Percentiles rank a stretch among this genome's conserved stretches.
phyloP scores from a whole-genome alignment of 2,888 invertebrate genomes.

The Andrena bicolor region DNA sequence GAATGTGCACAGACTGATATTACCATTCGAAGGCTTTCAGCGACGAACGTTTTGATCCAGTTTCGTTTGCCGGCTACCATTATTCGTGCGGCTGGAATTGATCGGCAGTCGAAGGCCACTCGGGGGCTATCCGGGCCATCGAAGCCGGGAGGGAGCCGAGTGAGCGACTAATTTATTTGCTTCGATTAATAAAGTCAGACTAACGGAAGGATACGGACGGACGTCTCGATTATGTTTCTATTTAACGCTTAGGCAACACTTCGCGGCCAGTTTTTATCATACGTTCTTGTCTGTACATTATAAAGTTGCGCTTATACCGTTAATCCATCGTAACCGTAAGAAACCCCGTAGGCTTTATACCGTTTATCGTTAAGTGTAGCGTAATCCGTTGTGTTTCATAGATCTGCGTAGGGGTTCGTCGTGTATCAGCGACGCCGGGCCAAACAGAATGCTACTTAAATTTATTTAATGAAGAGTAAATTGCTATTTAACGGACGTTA shows the following conservation, averaged over 20 bases:
- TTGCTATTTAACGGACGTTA: slow-evolving; percentile 46
- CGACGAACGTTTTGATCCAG: neutral
- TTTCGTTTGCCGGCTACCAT: slow-evolving; percentile 12
- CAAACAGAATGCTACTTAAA: slow-evolving; percentile 50
- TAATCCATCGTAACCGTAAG: slow-evolving; percentile 35
- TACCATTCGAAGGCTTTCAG: slow-evolving; percentile 29
- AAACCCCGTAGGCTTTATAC: slow-evolving; percentile 23
- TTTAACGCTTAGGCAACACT: slow-evolving; percentile 40
- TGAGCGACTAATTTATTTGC: neutral
- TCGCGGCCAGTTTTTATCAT: slow-evolving; percentile 77
- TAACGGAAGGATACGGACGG: neutral
- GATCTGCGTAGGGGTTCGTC: slow-evolving; percentile 68
- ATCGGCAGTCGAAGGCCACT: too few species aligned
- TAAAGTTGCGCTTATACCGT: slow-evolving; percentile 59
- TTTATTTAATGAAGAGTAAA: slow-evolving; percentile 55
- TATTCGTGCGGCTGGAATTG: too few species aligned
- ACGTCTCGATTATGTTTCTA: slow-evolving; percentile 51
- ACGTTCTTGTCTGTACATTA: slow-evolving; percentile 66
- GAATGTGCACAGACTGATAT: slow-evolving; percentile 50
- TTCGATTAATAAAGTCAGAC: slow-evolving; percentile 1
- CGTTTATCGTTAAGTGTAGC: slow-evolving; percentile 39
- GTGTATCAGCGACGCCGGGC: slow-evolving; percentile 31
- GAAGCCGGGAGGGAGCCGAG: neutral
- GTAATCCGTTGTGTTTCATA: slow-evolving; percentile 58
- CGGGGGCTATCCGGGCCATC: neutral